Evolutionary conservation across 1,140 invertebrate genomes (phyloP), one percentile per base, ranked within the genome.

Genomic region (Chironomus striatipennis): DNA sequence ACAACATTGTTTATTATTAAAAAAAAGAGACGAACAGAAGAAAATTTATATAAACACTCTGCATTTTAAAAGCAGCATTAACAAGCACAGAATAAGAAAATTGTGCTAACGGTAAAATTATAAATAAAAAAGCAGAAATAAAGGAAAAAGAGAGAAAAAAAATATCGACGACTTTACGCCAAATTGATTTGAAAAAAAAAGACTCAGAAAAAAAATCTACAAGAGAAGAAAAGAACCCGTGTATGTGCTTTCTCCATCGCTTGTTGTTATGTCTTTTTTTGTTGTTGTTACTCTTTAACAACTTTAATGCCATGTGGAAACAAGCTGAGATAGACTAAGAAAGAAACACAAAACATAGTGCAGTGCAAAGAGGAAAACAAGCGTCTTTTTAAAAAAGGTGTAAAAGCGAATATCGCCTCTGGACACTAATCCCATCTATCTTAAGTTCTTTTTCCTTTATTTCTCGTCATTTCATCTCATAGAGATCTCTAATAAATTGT

Each of bases 121-220:
- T 18, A 70, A 20, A 20, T 70, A 70, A 18, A 70, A 70, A 34
- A 5, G 24, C 24, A 34, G 24, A 34, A 34, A 34, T n/a, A 34
- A 34, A 34, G 24, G n/a, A n/a, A n/a, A 34, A 5, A 34, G 24
- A 34, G 24, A 67, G 17, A 67, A 8, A 70, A 70, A 70, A 18
- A 20, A 20, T 20, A 70, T 70, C 65, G 65, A 70, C 17, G 65
- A 70, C 65, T 70, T 70, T 70, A 70, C 17, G 65, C 65, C 17
- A 70, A 70, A 70, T 70, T 70, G 65, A 70, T 70, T 70, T 70
- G 47, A 57, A 70, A 18, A 67, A 17, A 67, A 67, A 15, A 67
- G 7, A 70, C 20, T 6, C 7, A 70, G 10, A 70, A 70, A 70
- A n/a, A 57, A 57, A 5, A 34, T 34, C 24, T 34, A 34, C 24